phyloP scores from a whole-genome alignment of 2,888 invertebrate genomes.

The Dasypogon diadema region DNA sequence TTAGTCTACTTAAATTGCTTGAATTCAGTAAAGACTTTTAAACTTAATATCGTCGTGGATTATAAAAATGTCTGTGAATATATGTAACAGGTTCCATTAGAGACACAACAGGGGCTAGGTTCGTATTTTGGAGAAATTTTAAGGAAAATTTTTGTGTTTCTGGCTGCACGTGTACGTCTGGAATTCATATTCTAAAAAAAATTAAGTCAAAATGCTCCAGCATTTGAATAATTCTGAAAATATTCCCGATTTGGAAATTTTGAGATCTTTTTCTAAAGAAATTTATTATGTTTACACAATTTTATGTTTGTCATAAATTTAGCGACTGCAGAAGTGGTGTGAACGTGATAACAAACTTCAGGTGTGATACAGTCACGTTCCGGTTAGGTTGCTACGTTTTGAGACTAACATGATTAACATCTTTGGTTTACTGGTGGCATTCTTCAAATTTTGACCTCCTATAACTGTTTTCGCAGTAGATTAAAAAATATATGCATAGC shows the following conservation, averaged over 20 bases:
- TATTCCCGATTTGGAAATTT: conserved; percentile 25
- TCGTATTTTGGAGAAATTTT: background rate
- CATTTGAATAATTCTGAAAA: conserved; percentile 3
- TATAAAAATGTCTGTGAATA: background rate
- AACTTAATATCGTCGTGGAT: background rate
- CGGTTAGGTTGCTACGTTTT: conserved; percentile 18
- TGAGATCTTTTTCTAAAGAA: conserved; percentile 14
- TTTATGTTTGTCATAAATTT: conserved; percentile 46
- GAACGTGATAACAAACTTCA: conserved; percentile 35
- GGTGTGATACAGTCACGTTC: conserved; percentile 25
- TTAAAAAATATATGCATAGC: too few relatives aligned
- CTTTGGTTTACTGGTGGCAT: conserved; percentile 15
- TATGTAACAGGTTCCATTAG: conserved; percentile 24
- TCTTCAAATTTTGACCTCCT: background rate
- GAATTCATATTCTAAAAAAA: background rate
- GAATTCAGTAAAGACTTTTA: background rate
- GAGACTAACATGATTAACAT: conserved; percentile 27
- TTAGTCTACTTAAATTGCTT: conserved; percentile 27
- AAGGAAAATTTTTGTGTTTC: background rate
- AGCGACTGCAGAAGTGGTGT: conserved; percentile 19
- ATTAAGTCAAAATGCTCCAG: background rate
- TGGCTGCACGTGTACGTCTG: background rate
- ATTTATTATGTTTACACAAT: conserved; percentile 34
- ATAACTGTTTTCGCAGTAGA: too few relatives aligned
- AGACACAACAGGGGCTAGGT: background rate